These are phyloP conservation scores for Acestrorhynchus altus DNA, from an alignment of 2,797 vertebrate species.

Conservation along the genomic window DNA sequence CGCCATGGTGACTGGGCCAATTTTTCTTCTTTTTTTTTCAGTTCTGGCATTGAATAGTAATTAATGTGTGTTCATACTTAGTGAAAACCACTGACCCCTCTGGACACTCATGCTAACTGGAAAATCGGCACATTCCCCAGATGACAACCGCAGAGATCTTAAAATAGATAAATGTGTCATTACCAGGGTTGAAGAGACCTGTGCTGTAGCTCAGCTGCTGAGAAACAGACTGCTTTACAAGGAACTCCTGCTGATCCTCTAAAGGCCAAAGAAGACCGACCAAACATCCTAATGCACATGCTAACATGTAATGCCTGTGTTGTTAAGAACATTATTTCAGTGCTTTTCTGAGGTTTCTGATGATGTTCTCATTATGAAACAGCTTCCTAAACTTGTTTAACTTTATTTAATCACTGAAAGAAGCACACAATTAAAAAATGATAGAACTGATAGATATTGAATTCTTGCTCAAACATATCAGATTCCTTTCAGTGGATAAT, in stretches of 20 bases:
- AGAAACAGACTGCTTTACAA: conserved; percentile 16
- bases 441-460: too few relatives aligned
- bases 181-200: conserved; percentile 34
- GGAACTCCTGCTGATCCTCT: neutral
- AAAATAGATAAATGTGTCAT: conserved; percentile 49
- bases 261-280: neutral
- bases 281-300: too few relatives aligned
- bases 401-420: too few relatives aligned
- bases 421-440: too few relatives aligned
- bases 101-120: conserved; percentile 26
- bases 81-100: conserved; percentile 37
- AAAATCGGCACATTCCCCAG: conserved; percentile 18
- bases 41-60: conserved; percentile 30
- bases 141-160: conserved; percentile 5
- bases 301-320: too few relatives aligned
- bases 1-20: conserved; percentile 27
- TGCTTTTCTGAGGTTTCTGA: too few relatives aligned
- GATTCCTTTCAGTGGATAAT: too few relatives aligned
- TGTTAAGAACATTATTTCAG: too few relatives aligned
- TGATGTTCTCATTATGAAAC: too few relatives aligned
- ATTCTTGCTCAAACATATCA: too few relatives aligned
- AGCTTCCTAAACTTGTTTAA: too few relatives aligned
- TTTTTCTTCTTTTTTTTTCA: neutral
- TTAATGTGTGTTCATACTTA: conserved; percentile 44
- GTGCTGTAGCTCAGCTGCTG: conserved; percentile 5